These are phyloP conservation scores for Rhagophthalmus giganteus DNA, from an alignment of 2,888 invertebrate species.

Conservation along the genomic window DNA sequence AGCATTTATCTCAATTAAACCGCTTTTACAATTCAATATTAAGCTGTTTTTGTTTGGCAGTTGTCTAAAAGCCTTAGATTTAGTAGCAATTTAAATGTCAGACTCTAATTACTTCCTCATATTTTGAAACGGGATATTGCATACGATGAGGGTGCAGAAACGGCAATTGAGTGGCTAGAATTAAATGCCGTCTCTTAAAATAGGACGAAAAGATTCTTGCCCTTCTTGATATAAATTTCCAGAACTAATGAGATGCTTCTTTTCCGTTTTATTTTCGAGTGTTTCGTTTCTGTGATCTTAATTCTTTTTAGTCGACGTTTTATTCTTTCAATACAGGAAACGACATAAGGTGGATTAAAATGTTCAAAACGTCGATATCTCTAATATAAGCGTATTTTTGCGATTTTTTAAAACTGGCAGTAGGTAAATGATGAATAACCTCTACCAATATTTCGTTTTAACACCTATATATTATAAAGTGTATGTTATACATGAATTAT, in stretches of 20 bases:
- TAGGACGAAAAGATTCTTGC: slow-evolving; percentile 2
- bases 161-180: slow-evolving; percentile 4
- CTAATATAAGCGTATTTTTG: too few species aligned
- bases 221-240: slow-evolving; percentile 8
- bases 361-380: too few species aligned
- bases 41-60: slow-evolving; percentile 17
- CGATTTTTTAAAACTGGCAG: slow-evolving; percentile 1
- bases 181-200: slow-evolving; percentile 6
- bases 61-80: slow-evolving; percentile 8
- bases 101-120: slow-evolving; percentile 22
- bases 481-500: slow-evolving; percentile 27
- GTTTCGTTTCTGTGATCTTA: slow-evolving; percentile 5
- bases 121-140: slow-evolving; percentile 13
- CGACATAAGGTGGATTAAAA: background rate
- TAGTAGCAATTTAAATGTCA: slow-evolving; percentile 24
- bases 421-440: background rate
- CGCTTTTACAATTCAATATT: slow-evolving; percentile 10
- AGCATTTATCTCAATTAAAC: background rate
- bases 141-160: slow-evolving; percentile 13
- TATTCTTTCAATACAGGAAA: slow-evolving; percentile 7
- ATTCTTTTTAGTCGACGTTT: background rate
- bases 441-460: background rate
- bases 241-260: slow-evolving; percentile 13
- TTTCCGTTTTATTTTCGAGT: slow-evolving; percentile 7
- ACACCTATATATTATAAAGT: too few species aligned